These are phyloP conservation scores for Gonioctena quinquepunctata DNA, from an alignment of 1,140 invertebrate species.

Conservation along the genomic window DNA sequence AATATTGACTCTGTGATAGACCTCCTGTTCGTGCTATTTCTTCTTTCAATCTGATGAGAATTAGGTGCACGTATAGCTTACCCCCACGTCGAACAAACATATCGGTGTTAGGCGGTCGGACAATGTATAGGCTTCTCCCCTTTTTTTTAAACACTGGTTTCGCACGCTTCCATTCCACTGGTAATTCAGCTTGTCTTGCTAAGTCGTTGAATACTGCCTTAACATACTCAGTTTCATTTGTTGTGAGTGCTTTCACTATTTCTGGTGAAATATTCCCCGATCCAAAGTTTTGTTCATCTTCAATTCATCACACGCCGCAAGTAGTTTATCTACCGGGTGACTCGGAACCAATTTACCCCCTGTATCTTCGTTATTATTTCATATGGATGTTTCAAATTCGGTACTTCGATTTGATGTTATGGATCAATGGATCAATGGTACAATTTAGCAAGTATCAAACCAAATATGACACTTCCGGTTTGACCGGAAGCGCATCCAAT, in stretches of 20 bases:
- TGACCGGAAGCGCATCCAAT: too few relatives aligned
- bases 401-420: too few relatives aligned
- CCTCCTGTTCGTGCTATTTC: constrained; percentile 4
- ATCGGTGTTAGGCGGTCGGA: neutral
- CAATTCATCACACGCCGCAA: neutral
- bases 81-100: neutral
- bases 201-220: neutral
- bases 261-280: constrained; percentile 5
- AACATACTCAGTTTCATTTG: neutral
- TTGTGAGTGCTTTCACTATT: neutral
- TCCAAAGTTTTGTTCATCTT: constrained; percentile 4
- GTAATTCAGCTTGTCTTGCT: neutral
- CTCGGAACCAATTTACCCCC: too few relatives aligned
- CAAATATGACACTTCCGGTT: too few relatives aligned
- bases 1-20: neutral
- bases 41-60: neutral
- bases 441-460: too few relatives aligned
- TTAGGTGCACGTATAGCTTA: neutral
- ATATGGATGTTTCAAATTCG: too few relatives aligned
- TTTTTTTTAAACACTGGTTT: neutral
- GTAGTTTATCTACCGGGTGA: constrained; percentile 16
- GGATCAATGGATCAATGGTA: too few relatives aligned
- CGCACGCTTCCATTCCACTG: neutral
- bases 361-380: too few relatives aligned
- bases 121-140: neutral